Percentiles rank a stretch among this genome's conserved stretches.
These are phyloP conservation scores for Neolamprologus caudopunctatus DNA, from an alignment of 2,113 vertebrate species.

Conservation along the genomic window DNA sequence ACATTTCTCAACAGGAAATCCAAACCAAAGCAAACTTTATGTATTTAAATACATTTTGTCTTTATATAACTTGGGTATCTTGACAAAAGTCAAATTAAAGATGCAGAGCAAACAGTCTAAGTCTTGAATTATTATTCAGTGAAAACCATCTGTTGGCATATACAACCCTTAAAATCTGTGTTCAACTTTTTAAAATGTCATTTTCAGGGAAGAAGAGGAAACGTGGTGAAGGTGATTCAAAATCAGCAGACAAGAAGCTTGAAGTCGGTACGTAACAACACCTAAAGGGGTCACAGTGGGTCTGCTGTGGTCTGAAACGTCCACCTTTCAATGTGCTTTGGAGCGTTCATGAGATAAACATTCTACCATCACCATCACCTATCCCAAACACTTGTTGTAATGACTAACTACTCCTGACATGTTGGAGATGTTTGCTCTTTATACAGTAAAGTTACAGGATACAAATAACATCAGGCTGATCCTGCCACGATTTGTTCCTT, in stretches of 20 bases:
- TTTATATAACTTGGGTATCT: background rate
- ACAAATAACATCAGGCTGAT: too few species aligned
- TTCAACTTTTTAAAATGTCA: background rate
- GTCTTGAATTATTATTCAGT: background rate
- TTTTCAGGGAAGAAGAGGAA: background rate
- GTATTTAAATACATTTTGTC: background rate
- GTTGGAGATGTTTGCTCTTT: too few species aligned
- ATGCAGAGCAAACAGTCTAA: background rate
- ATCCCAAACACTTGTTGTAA: too few species aligned
- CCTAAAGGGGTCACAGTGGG: background rate
- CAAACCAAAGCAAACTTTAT: background rate
- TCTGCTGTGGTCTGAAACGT: background rate
- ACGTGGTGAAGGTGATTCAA: rapidly evolving
- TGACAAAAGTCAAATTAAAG: background rate
- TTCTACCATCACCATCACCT: too few species aligned
- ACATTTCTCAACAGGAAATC: background rate
- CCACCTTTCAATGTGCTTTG: background rate
- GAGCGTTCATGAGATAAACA: too few species aligned
- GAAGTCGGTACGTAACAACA: background rate
- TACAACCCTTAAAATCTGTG: background rate
- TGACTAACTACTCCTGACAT: rapidly evolving
- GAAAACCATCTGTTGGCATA: background rate
- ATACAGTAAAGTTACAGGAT: too few species aligned
- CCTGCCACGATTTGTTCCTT: rapidly evolving
- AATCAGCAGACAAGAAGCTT: rapidly evolving